Evolutionary conservation across 2,113 vertebrate species (phyloP).

Genomic region (Laticauda colubrina): DNA sequence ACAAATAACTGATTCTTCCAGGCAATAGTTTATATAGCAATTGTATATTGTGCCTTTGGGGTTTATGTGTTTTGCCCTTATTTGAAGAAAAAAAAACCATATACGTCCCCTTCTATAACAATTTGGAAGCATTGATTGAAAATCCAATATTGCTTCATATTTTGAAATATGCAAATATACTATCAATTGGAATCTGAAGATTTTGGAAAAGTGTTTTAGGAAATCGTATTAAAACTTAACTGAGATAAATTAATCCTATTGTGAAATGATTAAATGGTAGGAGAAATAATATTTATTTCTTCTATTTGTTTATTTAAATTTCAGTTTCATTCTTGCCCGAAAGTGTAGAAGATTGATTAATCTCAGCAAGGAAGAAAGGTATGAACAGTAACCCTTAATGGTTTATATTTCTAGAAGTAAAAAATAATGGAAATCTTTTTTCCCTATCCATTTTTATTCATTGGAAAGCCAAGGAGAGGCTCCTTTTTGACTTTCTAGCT

Average conservation of each 20-base stretch:
- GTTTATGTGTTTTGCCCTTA: not conserved
- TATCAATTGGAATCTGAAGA: not conserved
- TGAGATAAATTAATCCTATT: not conserved
- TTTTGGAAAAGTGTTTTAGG: not conserved
- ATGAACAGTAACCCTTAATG: constrained; percentile 22
- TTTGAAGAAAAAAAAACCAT: not conserved
- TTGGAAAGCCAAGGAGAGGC: not conserved
- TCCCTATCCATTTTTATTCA: not conserved
- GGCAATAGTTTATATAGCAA: not conserved
- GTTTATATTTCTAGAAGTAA: not conserved
- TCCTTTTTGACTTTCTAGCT: not conserved
- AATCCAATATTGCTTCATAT: not conserved
- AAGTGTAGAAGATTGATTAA: constrained; percentile 83
- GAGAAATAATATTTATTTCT: not conserved
- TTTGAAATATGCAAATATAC: not conserved
- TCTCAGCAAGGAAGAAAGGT: constrained; percentile 93
- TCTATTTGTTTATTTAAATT: constrained; percentile 33
- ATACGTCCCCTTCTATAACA: not conserved
- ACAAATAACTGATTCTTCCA: not conserved
- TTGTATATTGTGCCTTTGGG: not conserved
- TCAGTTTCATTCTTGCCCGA: constrained; percentile 89
- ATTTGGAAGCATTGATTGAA: not conserved
- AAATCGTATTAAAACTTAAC: not conserved
- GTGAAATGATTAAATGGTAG: not conserved
- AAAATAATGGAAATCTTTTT: no score